Evolutionary conservation across 1,140 invertebrate genomes (phyloP), one percentile per base, ranked within the genome.

Genomic region (Capitella teleta): DNA sequence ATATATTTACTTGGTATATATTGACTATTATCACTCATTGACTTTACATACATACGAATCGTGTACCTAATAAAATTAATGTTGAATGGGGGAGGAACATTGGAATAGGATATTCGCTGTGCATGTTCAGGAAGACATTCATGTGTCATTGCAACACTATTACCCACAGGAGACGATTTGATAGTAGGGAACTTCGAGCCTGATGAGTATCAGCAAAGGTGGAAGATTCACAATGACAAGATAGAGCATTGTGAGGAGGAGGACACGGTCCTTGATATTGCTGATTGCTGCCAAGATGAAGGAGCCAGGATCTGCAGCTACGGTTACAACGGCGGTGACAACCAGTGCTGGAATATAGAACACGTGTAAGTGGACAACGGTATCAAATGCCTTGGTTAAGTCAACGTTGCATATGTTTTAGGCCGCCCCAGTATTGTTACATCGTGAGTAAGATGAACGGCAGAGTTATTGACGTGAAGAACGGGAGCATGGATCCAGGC

Each of bases 381-480:
- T 32, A n/a, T 10, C n/a, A 10, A 10, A n/a, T 32, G 8, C 8
- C n/a, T 10, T 32, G 30, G 30, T 32, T 32, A 32, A 32, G n/a
- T 32, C 8, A n/a, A n/a, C n/a, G 8, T 10, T 8, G 8, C n/a
- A 32, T 32, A 32, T 32, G 30, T 44, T 24, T 24, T 18, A 47
- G 45, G 18, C 26, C 45, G 5, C 16, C 45, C 2, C 16, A n/a
- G 8, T 47, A 32, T 18, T 47, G 25, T n/a, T 47, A 36, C 45
- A 47, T 47, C 45, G 16, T 16, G 4, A 32, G 28, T 19, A 18
- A 36, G 30, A 16, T 47, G 8, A 36, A 47, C 45, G 18, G 30
- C 25, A 47, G 36, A 32, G 45, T 47, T 8, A 8, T 47, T 5
- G 45, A 47, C 18, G 45, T 47, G 45, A 47, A 36, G 30, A 18